phyloP scores from a whole-genome alignment of 1,140 invertebrate genomes.

The Drosophila mauritiana region DNA sequence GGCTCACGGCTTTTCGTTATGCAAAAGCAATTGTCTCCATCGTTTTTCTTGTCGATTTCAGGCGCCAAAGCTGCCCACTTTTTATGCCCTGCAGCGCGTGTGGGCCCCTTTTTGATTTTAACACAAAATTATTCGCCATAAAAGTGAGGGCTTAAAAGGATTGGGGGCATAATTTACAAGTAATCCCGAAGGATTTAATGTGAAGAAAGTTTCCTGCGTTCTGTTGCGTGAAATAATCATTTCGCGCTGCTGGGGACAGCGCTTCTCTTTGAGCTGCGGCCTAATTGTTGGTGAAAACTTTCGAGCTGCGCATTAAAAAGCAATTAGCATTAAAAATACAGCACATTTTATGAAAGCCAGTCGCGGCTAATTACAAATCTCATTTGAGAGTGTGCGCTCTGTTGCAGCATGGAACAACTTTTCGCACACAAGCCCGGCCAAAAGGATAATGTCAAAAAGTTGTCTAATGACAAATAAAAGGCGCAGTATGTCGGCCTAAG shows the following conservation, averaged over 20 bases:
- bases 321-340: conserved; percentile 74
- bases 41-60: conserved; percentile 62
- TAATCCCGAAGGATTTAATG: conserved; percentile 56
- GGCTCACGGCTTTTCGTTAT: conserved; percentile 21
- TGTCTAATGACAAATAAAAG: conserved; percentile 71
- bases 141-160: conserved; percentile 80
- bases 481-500: conserved; percentile 23
- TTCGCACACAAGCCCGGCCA: conserved; percentile 24
- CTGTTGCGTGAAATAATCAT: conserved; percentile 70
- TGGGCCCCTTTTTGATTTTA: conserved; percentile 72
- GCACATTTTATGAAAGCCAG: conserved; percentile 41
- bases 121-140: conserved; percentile 80
- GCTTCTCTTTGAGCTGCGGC: conserved; percentile 22
- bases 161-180: conserved; percentile 69
- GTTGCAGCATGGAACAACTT: conserved; percentile 45
- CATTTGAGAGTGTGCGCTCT: conserved; percentile 35
- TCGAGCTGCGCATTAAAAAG: conserved; percentile 62
- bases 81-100: conserved; percentile 48
- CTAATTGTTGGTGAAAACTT: conserved; percentile 63
- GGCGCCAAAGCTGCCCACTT: neutral
- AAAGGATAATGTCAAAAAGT: conserved; percentile 67
- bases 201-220: conserved; percentile 23
- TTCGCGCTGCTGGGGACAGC: conserved; percentile 10
- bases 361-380: conserved; percentile 66
- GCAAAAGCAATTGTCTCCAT: conserved; percentile 67